A percentile compares a stretch with the other conserved stretches of the same genome.
These are phyloP conservation scores for Pandemis cinnamomeana DNA, from an alignment of 2,888 invertebrate species.

Conservation along the genomic window DNA sequence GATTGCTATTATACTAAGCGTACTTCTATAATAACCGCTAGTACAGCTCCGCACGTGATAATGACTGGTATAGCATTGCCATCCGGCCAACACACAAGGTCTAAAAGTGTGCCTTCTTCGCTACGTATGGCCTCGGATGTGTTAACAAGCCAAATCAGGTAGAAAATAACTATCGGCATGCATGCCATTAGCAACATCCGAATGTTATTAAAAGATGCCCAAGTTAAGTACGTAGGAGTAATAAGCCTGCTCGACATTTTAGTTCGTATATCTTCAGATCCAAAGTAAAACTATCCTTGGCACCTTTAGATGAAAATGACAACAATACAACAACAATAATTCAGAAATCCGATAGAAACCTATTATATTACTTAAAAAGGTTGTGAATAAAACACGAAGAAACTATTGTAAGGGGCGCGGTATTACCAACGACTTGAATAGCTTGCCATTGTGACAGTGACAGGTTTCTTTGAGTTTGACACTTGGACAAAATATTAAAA, in stretches of 20 bases:
- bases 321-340: neutral
- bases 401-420: neutral
- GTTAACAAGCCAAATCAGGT: conserved; percentile 77
- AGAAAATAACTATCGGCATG: conserved; percentile 78
- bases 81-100: conserved; percentile 79
- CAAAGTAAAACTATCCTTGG: neutral
- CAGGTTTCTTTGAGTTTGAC: neutral
- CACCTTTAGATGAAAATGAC: neutral
- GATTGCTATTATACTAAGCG: neutral
- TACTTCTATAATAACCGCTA: conserved; percentile 78
- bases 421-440: conserved; percentile 15
- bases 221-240: conserved; percentile 67
- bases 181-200: conserved; percentile 78
- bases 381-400: neutral
- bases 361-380: neutral
- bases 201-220: conserved; percentile 79
- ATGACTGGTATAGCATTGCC: conserved; percentile 79
- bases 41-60: conserved; percentile 71
- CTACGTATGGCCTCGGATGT: conserved; percentile 77
- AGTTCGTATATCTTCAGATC: neutral
- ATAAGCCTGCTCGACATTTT: neutral
- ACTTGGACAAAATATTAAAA: neutral
- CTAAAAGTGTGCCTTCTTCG: conserved; percentile 75
- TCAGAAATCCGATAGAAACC: too few relatives aligned
- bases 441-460: conserved; percentile 2